These are phyloP conservation scores for Physeter macrocephalus DNA, from an alignment of 2,113 vertebrate genomes.

Conservation along the genomic window DNA sequence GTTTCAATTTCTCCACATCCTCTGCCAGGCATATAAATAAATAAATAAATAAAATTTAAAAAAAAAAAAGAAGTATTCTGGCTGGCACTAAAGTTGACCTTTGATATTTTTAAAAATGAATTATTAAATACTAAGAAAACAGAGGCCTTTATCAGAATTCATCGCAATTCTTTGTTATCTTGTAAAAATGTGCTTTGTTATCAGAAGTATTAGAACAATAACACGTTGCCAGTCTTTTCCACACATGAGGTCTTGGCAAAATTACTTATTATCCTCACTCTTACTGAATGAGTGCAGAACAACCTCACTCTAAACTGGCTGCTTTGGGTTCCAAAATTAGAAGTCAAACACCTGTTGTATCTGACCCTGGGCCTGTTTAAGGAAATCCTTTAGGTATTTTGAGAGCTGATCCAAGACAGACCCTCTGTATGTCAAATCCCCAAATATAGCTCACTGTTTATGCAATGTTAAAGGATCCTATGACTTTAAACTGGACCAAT, in stretches of 20 bases:
- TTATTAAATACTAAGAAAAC: not conserved
- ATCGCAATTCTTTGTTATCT: not conserved
- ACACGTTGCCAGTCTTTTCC: not conserved
- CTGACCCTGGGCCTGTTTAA: slow-evolving; percentile 37
- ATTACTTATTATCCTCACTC: not conserved
- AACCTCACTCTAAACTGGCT: not conserved
- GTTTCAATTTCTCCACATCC: too few species aligned
- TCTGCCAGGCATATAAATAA: not conserved
- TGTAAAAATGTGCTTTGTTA: not conserved
- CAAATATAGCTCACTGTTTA: slow-evolving; percentile 58
- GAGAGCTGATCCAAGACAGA: slow-evolving; percentile 59
- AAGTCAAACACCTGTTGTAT: slow-evolving; percentile 58
- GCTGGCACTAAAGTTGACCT: not conserved
- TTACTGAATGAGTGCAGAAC: not conserved
- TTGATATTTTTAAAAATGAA: not conserved
- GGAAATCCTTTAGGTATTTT: slow-evolving; percentile 70
- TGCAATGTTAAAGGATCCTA: not conserved
- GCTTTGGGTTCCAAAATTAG: slow-evolving; percentile 64
- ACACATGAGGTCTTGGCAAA: not conserved
- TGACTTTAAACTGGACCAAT: slow-evolving; percentile 36
- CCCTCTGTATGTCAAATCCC: slow-evolving; percentile 48
- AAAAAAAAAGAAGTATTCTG: not conserved
- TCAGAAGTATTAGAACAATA: not conserved
- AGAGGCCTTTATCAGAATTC: not conserved
- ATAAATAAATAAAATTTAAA: too few species aligned